Base-by-base conservation (phyloP, 2,113 vertebrate genomes). In the Equus quagga region DNA sequence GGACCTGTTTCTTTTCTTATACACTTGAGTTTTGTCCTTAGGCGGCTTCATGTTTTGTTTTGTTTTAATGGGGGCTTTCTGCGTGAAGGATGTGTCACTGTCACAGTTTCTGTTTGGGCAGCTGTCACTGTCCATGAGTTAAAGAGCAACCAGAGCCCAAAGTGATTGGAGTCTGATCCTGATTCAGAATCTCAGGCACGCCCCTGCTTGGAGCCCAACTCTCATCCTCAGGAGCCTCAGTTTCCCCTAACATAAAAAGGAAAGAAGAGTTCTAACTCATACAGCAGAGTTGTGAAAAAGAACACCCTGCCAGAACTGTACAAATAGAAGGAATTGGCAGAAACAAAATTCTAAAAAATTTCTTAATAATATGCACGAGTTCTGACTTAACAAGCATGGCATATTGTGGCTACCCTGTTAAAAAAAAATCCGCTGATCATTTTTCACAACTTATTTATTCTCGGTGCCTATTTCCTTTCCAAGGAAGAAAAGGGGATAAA, bases 381-480 rank as follows among this genome's bases (percentile, higher is more conserved):
- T 96, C 91, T 80, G 26, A 90, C 69, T 95, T 96, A 96, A 92
- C 65, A 95, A 96, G 83, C 75, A 36, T 14, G n/a, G 65, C n/a
- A 87, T 92, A 96, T 95, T 92, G 92, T 97, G 90, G 90, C 90
- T 97, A 94, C 80, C 83, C 60, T 89, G 60, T 90, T 97, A 58
- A 54, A 87, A 95, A 95, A 94, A 94, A 91, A 96, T 56, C 49
- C 64, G 1, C 65, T 96, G 89, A 97, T 96, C 80, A 97, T 90
- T 97, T 97, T 95, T 96, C 94, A 97, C 94, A 89, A 97, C 96
- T 96, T 97, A 94, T 96, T 98, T 98, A 97, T 97, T 97, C 91
- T 94, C 56, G 54, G 75, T 89, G 86, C n/a, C 65, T 96, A 62
- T 80, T 97, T 97, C 76, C 51, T 90, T 90, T 96, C 97, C 87